Evolutionary conservation across 2,113 vertebrate genomes (phyloP), one percentile per base, ranked within the genome.

Genomic region (Pan troglodytes): DNA sequence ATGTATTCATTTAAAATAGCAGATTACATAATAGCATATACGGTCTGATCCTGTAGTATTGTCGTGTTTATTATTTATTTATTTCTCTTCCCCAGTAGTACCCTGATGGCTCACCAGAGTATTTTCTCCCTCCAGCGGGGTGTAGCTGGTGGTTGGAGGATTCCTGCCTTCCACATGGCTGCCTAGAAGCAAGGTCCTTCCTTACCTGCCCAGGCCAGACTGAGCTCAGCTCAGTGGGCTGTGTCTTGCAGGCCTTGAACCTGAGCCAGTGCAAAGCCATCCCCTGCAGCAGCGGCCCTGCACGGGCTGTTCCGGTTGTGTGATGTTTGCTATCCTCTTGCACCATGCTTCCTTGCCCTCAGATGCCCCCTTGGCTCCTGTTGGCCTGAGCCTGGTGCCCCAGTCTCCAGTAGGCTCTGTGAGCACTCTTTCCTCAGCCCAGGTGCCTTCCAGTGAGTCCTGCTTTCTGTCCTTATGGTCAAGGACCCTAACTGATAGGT

Each of bases 251-350:
- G 38, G 23, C 40, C 20, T 27, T 18, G 17, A 38, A 67, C 32
- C 64, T 27, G 38, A 91, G 48, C 25, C 43, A 3, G 4, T 3
- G 3, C 16, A 11, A 67, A 45, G 87, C 23, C 11, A 5, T 9
- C 23, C 1, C 38, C 45, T 7, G 50, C 0, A 30, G 30, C 35
- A 10, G 35, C 0, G 18, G 35, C 12, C 32, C 18, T 6, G 1
- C 32, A 23, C 2, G 52, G 57, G 38, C 59, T 30, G 43, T 7
- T 70, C 32, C 57, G 22, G 6, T 32, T 35, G 35, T 6, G 1
- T 20, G n/a, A 16, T 12, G 32, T 18, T 8, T 64, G 20, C 30
- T 17, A 2, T 6, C 1, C 48, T 61, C 87, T 16, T n/a, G 30
- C 23, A 45, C 43, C 50, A 55, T 10, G 5, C 30, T 67, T 35